Base-by-base conservation (phyloP, 2,797 vertebrate species). In the Ctenochaetus hawaiiensis region DNA sequence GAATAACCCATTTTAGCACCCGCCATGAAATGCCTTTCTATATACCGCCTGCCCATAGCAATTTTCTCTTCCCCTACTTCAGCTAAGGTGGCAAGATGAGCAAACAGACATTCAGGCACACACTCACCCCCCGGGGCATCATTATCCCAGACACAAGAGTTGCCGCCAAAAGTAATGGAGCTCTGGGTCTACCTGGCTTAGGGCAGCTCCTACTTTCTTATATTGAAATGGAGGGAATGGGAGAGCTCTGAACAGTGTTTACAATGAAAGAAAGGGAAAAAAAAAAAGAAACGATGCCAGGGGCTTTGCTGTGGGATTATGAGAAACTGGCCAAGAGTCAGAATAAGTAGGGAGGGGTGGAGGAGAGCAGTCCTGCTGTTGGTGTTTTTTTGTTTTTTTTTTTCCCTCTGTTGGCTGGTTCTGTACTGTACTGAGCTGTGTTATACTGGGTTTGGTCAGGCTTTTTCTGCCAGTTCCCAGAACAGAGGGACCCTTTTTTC, bases 401-500 rank as follows among this genome's bases (percentile, higher is more conserved):
- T 52, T 49, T 48, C 30, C 63, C 73, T 64, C 47, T 82, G 58
- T 83, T 89, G 90, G 86, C 87, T 81, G 73, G 78, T 83, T 77
- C 66, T 87, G 79, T 57, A 83, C 81, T 73, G 80, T 72, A 67
- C 61, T 71, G 86, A 72, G 81, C 68, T 82, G 85, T 83, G 83
- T 72, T 88, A 67, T 43, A 84, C 73, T 83, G 89, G 89, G 91
- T 56, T 82, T 82, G 88, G 89, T 82, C 82, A 53, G 49, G 61
- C 49, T 82, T 66, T 73, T 57, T 79, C 90, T 93, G 91, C 89
- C 92, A 92, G 88, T 87, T 93, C 83, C 89, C 84, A 90, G 85
- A 93, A 93, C 89, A 91, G 87, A 87, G 83, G 83, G 79, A 67
- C 67, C 78, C 78, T 90, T 91, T 93, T 90, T 90, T 87, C 85